Conservation (phyloP, 2,113 vertebrate genomes). For the Urocynchramus pylzowi region DNA sequence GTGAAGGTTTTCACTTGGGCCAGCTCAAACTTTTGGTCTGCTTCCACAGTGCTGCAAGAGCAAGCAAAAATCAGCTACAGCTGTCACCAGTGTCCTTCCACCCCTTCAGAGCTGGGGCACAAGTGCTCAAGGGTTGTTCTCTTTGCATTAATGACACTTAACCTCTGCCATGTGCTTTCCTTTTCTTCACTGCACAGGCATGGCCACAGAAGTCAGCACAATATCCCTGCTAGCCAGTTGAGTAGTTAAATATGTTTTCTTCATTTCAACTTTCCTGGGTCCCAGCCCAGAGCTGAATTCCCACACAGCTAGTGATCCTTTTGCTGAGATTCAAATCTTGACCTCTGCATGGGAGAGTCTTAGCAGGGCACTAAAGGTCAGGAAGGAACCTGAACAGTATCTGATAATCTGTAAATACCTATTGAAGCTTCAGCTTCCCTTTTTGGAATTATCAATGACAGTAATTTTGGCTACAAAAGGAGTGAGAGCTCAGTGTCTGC, state of each 20-base stretch:
- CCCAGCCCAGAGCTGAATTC: neutral
- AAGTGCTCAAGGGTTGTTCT: neutral
- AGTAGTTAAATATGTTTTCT: neutral
- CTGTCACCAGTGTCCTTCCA: neutral
- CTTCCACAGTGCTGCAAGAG: neutral
- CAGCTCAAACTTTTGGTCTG: neutral
- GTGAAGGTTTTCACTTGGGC: neutral
- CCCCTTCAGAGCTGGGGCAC: neutral
- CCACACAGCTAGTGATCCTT: neutral
- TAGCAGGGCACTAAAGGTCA: neutral
- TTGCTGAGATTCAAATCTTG: neutral
- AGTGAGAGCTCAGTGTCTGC: neutral
- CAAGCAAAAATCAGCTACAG: neutral
- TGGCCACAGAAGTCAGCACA: neutral
- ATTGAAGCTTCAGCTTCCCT: neutral
- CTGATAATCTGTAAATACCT: neutral
- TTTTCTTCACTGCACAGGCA: neutral
- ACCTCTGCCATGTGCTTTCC: neutral
- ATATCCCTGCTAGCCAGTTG: neutral
- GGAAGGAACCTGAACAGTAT: neutral
- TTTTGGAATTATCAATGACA: neutral
- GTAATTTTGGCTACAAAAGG: neutral
- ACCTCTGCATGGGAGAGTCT: neutral
- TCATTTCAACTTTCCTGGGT: neutral
- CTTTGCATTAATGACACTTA: neutral